A percentile compares a stretch with the other conserved stretches of the same genome.
Conservation (phyloP, 2,797 vertebrate genomes). For the Margarornis squamiger region DNA sequence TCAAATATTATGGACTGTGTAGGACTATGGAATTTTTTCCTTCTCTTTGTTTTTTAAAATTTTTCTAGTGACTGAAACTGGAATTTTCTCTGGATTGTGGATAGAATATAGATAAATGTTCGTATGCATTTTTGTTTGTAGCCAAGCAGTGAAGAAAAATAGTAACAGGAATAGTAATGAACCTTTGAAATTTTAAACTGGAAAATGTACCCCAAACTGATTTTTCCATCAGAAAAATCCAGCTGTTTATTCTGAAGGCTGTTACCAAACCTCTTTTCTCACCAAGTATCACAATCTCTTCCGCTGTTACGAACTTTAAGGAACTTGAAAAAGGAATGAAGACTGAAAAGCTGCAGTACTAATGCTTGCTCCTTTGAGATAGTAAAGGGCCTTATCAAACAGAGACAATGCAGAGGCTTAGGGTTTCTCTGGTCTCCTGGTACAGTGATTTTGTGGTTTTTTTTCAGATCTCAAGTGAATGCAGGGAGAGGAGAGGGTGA, state of each 20-base stretch:
- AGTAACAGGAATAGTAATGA: not conserved
- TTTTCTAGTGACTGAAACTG: not conserved
- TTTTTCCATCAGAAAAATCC: not conserved
- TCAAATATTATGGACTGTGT: not conserved
- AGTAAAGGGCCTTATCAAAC: not conserved
- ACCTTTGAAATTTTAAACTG: not conserved
- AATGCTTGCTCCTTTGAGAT: not conserved
- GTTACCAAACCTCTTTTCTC: not conserved
- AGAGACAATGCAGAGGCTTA: not conserved
- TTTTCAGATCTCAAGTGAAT: not conserved
- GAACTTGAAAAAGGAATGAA: not conserved
- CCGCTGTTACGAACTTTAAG: not conserved
- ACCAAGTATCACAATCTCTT: not conserved
- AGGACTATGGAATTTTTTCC: not conserved
- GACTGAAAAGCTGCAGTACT: not conserved
- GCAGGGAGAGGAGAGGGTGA: not conserved
- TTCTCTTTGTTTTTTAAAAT: not conserved
- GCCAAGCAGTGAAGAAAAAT: not conserved
- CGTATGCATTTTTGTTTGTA: not conserved
- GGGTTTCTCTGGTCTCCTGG: not conserved
- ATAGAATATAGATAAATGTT: not conserved
- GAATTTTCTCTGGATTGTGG: not conserved
- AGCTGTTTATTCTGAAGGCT: not conserved
- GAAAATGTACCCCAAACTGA: not conserved
- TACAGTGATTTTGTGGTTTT: not conserved